Evolutionary conservation across 2,797 vertebrate species (phyloP), one percentile per base, ranked within the genome.

Genomic region (Borostomias antarcticus): DNA sequence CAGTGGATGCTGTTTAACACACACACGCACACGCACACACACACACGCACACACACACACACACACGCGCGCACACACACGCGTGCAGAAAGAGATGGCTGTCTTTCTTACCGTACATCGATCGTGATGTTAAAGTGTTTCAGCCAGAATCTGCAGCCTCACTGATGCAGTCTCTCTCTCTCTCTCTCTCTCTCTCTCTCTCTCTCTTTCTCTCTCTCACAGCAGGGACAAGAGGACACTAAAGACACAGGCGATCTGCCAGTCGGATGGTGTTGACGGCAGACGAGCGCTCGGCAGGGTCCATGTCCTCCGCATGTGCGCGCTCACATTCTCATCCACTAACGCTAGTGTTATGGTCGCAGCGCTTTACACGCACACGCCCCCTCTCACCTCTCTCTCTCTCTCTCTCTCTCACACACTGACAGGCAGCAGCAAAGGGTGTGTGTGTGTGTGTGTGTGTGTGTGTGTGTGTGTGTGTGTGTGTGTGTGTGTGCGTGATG

Each of bases 51-150:
- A 56, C 19, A 71, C 53, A 64, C 37, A 28, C 51, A 5, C 13
- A 52, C 26, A 45, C 4, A 52, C 72, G 69, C 64, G 64, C 69
- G 80, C 57, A 62, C 67, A 69, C 57, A 54, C 25, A 71, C 53
- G 64, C 43, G 26, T 53, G 5, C 13, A 54, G 33, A 33, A 6
- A 54, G 40, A 56, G 53, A 71, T 37, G 64, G 48, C 7, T 51
- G 66, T 57, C 73, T 62, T 79, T 70, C 92, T 93, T 92, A 94
- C 93, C 93, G 80, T 94, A 94, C 93, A 94, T 94, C 70, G 81
- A 79, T 87, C 72, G 87, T 85, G 84, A 78, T 77, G 81, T 66
- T 80, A 50, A 80, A 80, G 80, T 72, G 70, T 73, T 78, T 84
- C 74, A 76, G 72, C 66, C 59, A 70, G 76, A 29, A 72, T 66